Evolutionary conservation across 1,140 invertebrate genomes (phyloP).

Genomic region (Nasonia longicornis): DNA sequence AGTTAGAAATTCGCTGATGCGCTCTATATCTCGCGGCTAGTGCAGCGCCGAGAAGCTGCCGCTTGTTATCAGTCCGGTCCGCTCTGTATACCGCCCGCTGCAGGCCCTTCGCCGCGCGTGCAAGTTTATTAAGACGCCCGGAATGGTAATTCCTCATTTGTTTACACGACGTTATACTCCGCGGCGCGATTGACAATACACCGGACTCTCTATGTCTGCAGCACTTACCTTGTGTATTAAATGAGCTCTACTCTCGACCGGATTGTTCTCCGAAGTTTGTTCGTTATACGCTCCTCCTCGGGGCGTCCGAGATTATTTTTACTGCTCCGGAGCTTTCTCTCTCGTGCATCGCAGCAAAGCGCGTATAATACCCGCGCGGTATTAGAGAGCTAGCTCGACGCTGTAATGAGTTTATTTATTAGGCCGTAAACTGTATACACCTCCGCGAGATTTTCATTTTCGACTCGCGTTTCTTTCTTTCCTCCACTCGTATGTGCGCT

Average conservation of each 20-base stretch:
- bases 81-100: background rate
- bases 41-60: background rate
- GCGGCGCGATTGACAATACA: background rate
- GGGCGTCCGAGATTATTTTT: slow-evolving; percentile 39
- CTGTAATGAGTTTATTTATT: slow-evolving; percentile 40
- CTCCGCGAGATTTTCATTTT: slow-evolving; percentile 12
- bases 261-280: background rate
- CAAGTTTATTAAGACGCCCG: slow-evolving; percentile 30
- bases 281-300: background rate
- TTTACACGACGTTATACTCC: background rate
- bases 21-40: background rate
- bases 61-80: background rate
- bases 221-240: background rate
- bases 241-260: background rate
- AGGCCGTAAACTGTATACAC: background rate
- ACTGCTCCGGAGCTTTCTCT: background rate
- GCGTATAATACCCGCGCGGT: background rate
- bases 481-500: background rate
- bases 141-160: slow-evolving; percentile 37
- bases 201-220: background rate
- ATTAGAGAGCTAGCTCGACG: background rate
- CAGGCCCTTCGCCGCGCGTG: background rate
- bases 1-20: slow-evolving; percentile 65
- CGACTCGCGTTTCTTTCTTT: background rate
- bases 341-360: background rate